Evolutionary conservation across 2,113 vertebrate species (phyloP).

Genomic region (Lophotis ruficrista): DNA sequence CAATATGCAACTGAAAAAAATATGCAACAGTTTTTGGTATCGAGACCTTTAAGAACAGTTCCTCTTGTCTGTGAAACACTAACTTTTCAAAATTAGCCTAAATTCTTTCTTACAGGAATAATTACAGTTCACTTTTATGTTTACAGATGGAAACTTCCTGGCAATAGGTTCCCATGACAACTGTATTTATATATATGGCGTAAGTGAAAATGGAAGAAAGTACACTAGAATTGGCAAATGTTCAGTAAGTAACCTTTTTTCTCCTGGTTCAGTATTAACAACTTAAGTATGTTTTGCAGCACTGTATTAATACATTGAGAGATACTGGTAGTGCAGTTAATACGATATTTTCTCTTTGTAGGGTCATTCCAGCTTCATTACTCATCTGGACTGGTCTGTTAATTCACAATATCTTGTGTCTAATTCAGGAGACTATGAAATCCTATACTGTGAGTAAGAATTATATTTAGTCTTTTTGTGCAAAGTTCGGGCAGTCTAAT

Average conservation of each 20-base stretch:
- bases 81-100: not conserved
- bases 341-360: conserved; percentile 37
- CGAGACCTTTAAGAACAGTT: not conserved
- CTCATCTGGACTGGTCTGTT: conserved; percentile 96
- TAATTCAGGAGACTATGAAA: conserved; percentile 98
- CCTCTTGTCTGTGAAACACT: not conserved
- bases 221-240: conserved; percentile 95
- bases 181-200: conserved; percentile 96
- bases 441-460: conserved; percentile 93
- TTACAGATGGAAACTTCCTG: conserved; percentile 91
- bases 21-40: accelerated
- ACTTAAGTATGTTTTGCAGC: not conserved
- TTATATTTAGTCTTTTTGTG: not conserved
- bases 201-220: conserved; percentile 90
- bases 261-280: not conserved
- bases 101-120: not conserved
- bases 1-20: not conserved
- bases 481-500: conserved; percentile 1
- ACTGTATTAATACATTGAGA: not conserved
- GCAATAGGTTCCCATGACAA: conserved; percentile 98
- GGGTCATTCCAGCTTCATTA: conserved; percentile 99
- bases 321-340: not conserved
- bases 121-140: not conserved
- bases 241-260: conserved; percentile 81
- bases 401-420: conserved; percentile 96